These are phyloP conservation scores for Pantherophis guttatus DNA, from an alignment of 2,113 vertebrate genomes.

Conservation along the genomic window DNA sequence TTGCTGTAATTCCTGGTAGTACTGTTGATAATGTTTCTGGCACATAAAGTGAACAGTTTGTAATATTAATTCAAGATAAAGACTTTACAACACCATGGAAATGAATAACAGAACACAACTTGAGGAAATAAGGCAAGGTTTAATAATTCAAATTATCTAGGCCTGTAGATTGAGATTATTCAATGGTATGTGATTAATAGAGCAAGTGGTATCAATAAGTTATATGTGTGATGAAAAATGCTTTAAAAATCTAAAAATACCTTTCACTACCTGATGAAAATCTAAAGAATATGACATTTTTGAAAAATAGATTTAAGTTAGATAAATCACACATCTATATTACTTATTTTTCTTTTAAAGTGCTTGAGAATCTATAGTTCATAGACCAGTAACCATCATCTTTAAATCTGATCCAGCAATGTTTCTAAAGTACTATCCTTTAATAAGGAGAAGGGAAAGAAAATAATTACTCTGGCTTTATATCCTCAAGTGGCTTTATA, in stretches of 20 bases:
- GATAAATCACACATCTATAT: background rate
- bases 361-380: background rate
- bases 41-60: constrained; percentile 24
- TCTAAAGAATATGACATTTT: background rate
- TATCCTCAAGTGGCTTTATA: background rate
- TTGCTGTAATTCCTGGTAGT: constrained; percentile 37
- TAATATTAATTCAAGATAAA: constrained; percentile 53
- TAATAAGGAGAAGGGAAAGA: background rate
- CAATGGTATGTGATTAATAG: constrained; percentile 19
- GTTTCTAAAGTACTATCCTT: background rate
- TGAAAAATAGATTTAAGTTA: background rate
- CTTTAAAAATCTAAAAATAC: background rate
- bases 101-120: constrained; percentile 40
- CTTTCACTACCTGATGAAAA: background rate
- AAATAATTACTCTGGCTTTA: background rate
- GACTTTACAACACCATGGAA: background rate
- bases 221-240: background rate
- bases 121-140: constrained; percentile 32
- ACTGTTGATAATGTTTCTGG: constrained; percentile 52
- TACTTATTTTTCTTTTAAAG: background rate
- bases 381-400: background rate
- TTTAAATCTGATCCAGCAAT: background rate
- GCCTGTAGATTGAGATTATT: constrained; percentile 2
- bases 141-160: background rate
- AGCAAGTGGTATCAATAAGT: constrained; percentile 10